Base-by-base conservation (phyloP, 2,797 vertebrate genomes). In the Alosa sapidissima region DNA sequence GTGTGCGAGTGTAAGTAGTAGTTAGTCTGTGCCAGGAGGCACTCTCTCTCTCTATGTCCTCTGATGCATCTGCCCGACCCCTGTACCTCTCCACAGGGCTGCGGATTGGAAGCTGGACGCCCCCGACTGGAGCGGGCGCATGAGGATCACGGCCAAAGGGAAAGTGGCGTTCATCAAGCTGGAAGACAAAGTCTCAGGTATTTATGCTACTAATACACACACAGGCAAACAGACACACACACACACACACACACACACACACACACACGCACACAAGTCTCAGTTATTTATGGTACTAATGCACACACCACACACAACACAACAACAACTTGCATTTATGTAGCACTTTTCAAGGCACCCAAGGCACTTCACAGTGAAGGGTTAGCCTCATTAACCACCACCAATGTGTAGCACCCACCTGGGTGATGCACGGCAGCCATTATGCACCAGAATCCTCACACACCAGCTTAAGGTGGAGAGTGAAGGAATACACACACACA, bases 51-150 rank as follows among this genome's bases (percentile, higher is more conserved):
- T 19, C 16, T 36, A 10, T 72, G 65, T 5, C 65, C 65, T 72
- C 65, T 72, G 65, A 72, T 41, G 58, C 65, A 13, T 41, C 33
- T 72, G 28, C 13, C n/a, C 16, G 68, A 36, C 68, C 65, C 36
- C 65, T 72, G 65, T 8, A 1, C 49, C 54, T 14, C 54, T 19
- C 72, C 72, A 0, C 93, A 99, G 98, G 93, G 98, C 98, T 0
- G 97, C 98, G 36, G 98, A 99, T 93, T 99, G 98, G 98, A 98
- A 99, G 91, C 94, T 99, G 90, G 98, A 99, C 24, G 85, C 95
- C 48, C 98, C 98, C 0, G 97, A 98, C 89, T 99, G 98, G 98
- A 97, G 95, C 1, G 98, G 98, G 16, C 94, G 98, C 3, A 94
- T 99, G 90, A 96, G 97, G 85, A 94, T 99, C 89, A 99, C 97